phyloP scores from a whole-genome alignment of 1,140 invertebrate species.

The Drosophila chauvacae region DNA sequence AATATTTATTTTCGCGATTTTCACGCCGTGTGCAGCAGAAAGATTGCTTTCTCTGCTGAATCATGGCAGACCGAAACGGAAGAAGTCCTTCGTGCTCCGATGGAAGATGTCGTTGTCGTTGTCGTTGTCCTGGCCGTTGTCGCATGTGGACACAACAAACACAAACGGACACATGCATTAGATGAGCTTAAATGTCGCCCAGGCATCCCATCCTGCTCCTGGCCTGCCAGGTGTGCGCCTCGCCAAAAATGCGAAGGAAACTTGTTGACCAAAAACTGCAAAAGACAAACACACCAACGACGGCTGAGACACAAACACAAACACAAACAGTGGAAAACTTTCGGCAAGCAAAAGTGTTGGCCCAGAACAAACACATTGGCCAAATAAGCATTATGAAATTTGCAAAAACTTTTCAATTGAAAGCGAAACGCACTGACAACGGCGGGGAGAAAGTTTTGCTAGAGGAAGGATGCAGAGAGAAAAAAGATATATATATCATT shows the following conservation, averaged over 20 bases:
- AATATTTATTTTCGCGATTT: constrained; percentile 84
- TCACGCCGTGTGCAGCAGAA: constrained; percentile 65
- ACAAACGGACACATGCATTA: constrained; percentile 79
- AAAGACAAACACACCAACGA: constrained; percentile 66
- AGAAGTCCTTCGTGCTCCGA: constrained; percentile 38
- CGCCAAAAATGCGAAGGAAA: constrained; percentile 52
- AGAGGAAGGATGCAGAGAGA: not conserved
- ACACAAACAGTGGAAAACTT: constrained; percentile 46
- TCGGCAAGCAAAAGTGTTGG: constrained; percentile 69
- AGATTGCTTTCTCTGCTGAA: constrained; percentile 59
- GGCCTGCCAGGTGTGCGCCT: constrained; percentile 61
- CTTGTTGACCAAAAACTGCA: constrained; percentile 80
- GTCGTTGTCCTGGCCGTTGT: constrained; percentile 15
- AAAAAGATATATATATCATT: not conserved
- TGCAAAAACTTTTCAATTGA: constrained; percentile 67
- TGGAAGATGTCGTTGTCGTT: constrained; percentile 22
- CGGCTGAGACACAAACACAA: constrained; percentile 40
- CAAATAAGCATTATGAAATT: constrained; percentile 82
- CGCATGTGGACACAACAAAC: constrained; percentile 75
- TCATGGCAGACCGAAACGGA: constrained; percentile 33
- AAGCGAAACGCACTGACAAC: constrained; percentile 50
- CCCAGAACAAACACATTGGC: constrained; percentile 55
- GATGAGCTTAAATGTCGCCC: constrained; percentile 75
- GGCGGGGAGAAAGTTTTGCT: constrained; percentile 32
- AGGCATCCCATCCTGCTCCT: constrained; percentile 25